Evolutionary conservation across 2,888 invertebrate species (phyloP).

Genomic region (Amorpha juglandis): DNA sequence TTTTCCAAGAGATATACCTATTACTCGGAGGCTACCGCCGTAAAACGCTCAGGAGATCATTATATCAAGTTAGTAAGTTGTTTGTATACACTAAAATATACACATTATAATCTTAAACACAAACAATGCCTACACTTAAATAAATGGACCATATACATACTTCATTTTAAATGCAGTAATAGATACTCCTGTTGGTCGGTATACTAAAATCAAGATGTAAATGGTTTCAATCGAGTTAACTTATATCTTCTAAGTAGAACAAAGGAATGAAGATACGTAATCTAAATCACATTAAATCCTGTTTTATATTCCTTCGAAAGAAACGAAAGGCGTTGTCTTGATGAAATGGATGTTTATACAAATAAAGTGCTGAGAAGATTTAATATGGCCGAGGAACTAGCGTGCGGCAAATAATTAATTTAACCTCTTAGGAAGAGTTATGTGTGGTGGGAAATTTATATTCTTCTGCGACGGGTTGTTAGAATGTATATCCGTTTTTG

Average conservation of each 20-base stretch:
- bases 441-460: slow-evolving; percentile 17
- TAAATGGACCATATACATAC: background rate
- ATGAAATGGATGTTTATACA: slow-evolving; percentile 26
- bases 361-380: slow-evolving; percentile 26
- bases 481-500: slow-evolving; percentile 6
- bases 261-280: slow-evolving; percentile 10
- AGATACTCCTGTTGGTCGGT: background rate
- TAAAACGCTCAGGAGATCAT: too few species aligned
- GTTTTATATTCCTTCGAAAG: slow-evolving; percentile 18
- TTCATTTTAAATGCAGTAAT: background rate
- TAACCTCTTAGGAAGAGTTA: slow-evolving; percentile 26
- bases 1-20: too few species aligned
- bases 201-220: slow-evolving; percentile 7
- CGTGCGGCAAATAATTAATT: slow-evolving; percentile 26
- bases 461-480: slow-evolving; percentile 14
- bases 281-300: slow-evolving; percentile 20
- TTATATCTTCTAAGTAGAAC: slow-evolving; percentile 4
- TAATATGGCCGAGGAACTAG: slow-evolving; percentile 26
- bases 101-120: background rate
- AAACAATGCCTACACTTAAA: background rate
- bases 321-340: slow-evolving; percentile 22
- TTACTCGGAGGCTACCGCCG: too few species aligned
- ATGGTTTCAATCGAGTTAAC: slow-evolving; percentile 5
- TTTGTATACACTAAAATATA: too few species aligned
- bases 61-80: too few species aligned